These are phyloP conservation scores for Myocastor coypus DNA, from an alignment of 2,113 vertebrate genomes.

Conservation along the genomic window DNA sequence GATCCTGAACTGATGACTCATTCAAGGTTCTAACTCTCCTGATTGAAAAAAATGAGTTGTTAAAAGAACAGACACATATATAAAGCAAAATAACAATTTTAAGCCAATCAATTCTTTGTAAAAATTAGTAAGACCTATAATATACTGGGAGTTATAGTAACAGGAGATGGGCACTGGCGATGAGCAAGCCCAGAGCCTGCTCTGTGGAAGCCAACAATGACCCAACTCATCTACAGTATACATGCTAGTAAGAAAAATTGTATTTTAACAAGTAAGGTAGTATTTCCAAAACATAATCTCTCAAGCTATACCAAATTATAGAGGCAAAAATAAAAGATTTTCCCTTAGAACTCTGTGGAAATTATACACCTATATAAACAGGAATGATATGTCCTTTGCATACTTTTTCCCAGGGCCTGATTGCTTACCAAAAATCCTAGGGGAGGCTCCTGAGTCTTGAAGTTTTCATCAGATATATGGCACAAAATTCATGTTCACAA, in stretches of 20 bases:
- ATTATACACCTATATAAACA: neutral
- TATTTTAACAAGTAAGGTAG: neutral
- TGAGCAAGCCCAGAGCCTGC: neutral
- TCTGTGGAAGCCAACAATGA: constrained; percentile 9
- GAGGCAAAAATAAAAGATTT: constrained; percentile 1
- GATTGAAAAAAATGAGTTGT: constrained; percentile 9
- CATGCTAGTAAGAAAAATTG: neutral
- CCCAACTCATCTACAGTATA: neutral
- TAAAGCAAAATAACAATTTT: constrained; percentile 9
- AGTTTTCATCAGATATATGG: neutral
- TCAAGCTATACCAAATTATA: constrained; percentile 17
- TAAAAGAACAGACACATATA: constrained; percentile 35
- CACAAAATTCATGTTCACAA: constrained; percentile 44
- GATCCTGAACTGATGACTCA: constrained; percentile 54
- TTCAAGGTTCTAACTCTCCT: constrained; percentile 8
- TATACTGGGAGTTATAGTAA: neutral
- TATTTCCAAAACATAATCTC: neutral
- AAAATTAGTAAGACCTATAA: neutral
- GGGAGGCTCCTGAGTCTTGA: neutral
- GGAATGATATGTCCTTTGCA: neutral
- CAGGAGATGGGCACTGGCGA: neutral
- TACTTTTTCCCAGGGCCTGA: neutral
- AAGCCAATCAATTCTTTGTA: constrained; percentile 32
- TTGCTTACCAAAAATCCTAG: neutral
- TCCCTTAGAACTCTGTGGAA: neutral